Evolutionary conservation across 2,888 invertebrate genomes (phyloP).

Genomic region (Gnatocerus cornutus): DNA sequence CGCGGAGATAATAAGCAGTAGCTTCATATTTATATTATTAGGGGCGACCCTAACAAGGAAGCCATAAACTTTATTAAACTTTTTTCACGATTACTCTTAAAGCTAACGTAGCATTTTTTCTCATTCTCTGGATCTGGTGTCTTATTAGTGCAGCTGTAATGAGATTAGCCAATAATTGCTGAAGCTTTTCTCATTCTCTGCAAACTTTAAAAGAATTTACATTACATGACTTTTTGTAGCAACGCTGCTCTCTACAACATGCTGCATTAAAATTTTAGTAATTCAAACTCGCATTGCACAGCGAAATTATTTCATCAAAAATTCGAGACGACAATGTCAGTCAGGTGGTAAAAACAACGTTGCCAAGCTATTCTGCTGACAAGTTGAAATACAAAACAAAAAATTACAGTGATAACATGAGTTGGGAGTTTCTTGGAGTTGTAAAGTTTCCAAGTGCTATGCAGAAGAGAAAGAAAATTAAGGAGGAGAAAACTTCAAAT

Average conservation of each 20-base stretch:
- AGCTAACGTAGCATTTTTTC: conserved; percentile 23
- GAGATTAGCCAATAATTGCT: conserved; percentile 4
- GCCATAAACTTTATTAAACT: conserved; percentile 33
- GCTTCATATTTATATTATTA: conserved; percentile 25
- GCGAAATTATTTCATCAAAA: conserved; percentile 17
- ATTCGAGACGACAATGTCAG: conserved; percentile 10
- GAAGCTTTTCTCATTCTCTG: background rate
- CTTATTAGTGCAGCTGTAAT: conserved; percentile 5
- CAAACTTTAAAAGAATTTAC: background rate
- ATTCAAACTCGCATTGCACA: background rate
- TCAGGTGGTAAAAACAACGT: conserved; percentile 10
- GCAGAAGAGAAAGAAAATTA: conserved; percentile 21
- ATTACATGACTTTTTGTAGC: background rate
- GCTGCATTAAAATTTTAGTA: background rate
- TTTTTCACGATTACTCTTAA: conserved; percentile 17
- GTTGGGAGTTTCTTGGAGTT: conserved; percentile 11
- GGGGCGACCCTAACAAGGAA: conserved; percentile 16
- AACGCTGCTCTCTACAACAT: background rate
- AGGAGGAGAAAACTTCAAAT: conserved; percentile 10
- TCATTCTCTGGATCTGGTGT: conserved; percentile 5
- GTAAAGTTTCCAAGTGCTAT: conserved; percentile 12
- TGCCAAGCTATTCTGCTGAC: conserved; percentile 1
- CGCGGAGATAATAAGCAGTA: conserved; percentile 25
- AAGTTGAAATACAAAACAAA: conserved; percentile 22
- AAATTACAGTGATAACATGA: background rate